Conservation (phyloP, 2,797 vertebrate genomes). For the Discoglossus pictus region DNA sequence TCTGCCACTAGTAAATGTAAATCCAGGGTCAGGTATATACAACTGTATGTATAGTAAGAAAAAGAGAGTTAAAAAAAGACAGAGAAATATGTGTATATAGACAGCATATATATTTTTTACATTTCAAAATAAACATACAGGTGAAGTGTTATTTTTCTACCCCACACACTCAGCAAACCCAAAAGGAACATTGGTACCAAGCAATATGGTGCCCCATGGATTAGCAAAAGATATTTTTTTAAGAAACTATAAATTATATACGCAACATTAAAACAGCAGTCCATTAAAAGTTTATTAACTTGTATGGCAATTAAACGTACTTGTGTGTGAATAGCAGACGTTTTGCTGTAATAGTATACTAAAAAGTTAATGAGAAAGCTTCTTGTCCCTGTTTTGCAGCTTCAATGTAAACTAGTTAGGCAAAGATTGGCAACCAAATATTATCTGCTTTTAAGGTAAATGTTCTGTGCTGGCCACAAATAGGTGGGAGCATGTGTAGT, state of each 20-base stretch:
- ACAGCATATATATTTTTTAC: slow-evolving; percentile 53
- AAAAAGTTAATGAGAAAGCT: too few species aligned
- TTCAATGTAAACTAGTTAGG: slow-evolving; percentile 4
- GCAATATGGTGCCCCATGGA: slow-evolving; percentile 20
- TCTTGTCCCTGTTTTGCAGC: slow-evolving; percentile 9
- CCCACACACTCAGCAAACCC: slow-evolving; percentile 35
- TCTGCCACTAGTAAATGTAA: slow-evolving; percentile 40
- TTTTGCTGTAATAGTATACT: too few species aligned
- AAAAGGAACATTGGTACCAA: slow-evolving; percentile 24
- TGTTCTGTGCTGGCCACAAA: slow-evolving; percentile 37
- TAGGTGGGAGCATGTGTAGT: background rate
- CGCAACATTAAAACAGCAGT: slow-evolving; percentile 38
- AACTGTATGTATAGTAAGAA: slow-evolving; percentile 45
- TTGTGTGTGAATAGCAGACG: too few species aligned
- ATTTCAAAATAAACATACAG: slow-evolving; percentile 50
- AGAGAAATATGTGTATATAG: slow-evolving; percentile 51
- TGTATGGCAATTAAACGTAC: too few species aligned
- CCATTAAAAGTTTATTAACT: slow-evolving; percentile 11
- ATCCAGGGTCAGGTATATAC: slow-evolving; percentile 46
- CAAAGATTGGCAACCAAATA: slow-evolving; percentile 12
- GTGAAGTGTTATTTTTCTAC: slow-evolving; percentile 52
- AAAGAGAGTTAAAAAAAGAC: slow-evolving; percentile 19
- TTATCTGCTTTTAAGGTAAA: background rate
- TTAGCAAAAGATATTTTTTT: slow-evolving; percentile 47
- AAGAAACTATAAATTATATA: slow-evolving; percentile 30